Conservation (phyloP, 2,888 invertebrate species). For the Hirtodrosophila confusa region DNA sequence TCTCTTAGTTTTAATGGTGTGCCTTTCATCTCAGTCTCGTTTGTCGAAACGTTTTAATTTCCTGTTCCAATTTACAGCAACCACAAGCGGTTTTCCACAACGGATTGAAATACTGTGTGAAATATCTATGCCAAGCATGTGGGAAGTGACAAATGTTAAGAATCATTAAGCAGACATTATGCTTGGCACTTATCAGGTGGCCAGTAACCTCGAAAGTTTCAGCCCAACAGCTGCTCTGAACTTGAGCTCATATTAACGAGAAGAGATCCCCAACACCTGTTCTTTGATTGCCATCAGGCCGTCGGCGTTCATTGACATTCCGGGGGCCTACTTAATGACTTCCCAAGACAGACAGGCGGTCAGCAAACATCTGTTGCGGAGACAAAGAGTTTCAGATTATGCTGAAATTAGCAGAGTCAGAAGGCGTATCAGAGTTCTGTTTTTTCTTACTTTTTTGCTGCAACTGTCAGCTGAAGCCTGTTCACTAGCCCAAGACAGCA, state of each 20-base stretch:
- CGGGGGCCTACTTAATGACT: constrained; percentile 57
- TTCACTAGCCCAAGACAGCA: constrained; percentile 17
- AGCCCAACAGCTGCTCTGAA: constrained; percentile 34
- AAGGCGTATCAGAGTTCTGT: constrained; percentile 60
- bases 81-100: constrained; percentile 11
- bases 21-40: too few relatives aligned
- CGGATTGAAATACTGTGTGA: constrained; percentile 4
- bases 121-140: constrained; percentile 2
- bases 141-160: constrained; percentile 19
- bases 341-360: constrained; percentile 15
- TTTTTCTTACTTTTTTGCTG: constrained; percentile 13
- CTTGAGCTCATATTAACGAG: constrained; percentile 49
- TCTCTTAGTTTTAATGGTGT: background rate
- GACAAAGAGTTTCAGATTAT: constrained; percentile 54
- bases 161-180: constrained; percentile 9
- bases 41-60: constrained; percentile 45
- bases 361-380: constrained; percentile 58
- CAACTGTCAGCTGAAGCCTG: constrained; percentile 25
- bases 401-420: constrained; percentile 73
- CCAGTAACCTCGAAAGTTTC: constrained; percentile 23
- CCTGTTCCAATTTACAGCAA: constrained; percentile 49
- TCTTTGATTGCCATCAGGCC: constrained; percentile 9
- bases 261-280: constrained; percentile 48
- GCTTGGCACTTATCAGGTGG: constrained; percentile 19
- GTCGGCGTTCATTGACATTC: constrained; percentile 66